Conservation (phyloP, 1,140 invertebrate genomes). For the Dufourea novaeangliae region DNA sequence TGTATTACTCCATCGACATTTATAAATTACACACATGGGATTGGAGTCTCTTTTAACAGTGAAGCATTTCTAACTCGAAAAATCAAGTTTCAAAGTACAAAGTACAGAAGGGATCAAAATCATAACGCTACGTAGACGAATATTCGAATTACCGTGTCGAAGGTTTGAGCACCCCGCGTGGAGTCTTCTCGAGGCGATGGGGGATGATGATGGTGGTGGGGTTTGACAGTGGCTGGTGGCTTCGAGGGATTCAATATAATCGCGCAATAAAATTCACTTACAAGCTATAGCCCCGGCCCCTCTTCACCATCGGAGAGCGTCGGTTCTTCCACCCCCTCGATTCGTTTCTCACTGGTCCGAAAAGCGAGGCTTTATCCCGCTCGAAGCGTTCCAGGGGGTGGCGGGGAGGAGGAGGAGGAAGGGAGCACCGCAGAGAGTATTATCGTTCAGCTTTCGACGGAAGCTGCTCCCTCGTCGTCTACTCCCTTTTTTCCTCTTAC, state of each 20-base stretch:
- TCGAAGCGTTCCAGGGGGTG: constrained; percentile 25
- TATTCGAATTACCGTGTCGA: constrained; percentile 58
- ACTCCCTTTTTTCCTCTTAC: neutral
- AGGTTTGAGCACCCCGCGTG: constrained; percentile 68
- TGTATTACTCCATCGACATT: no score
- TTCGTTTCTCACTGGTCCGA: constrained; percentile 44
- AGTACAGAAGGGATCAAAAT: no score
- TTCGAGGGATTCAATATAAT: constrained; percentile 78
- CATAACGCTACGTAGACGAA: constrained; percentile 28
- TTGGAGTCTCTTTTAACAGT: no score
- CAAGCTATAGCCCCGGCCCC: constrained; percentile 63
- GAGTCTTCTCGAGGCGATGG: constrained; percentile 57
- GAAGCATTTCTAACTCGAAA: no score
- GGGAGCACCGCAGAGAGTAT: constrained; percentile 60
- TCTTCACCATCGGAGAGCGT: constrained; percentile 28
- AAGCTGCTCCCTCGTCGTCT: constrained; percentile 47
- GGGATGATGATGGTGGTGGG: constrained; percentile 54
- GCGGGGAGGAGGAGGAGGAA: neutral
- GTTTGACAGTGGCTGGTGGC: constrained; percentile 64
- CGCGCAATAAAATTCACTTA: constrained; percentile 80
- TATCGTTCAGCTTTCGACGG: constrained; percentile 57
- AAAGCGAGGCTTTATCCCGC: constrained; percentile 58
- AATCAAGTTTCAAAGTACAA: no score
- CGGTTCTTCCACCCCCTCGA: constrained; percentile 32
- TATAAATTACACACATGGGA: no score